Conservation (phyloP, 2,888 invertebrate species). For the Erpobdella octoculata region DNA sequence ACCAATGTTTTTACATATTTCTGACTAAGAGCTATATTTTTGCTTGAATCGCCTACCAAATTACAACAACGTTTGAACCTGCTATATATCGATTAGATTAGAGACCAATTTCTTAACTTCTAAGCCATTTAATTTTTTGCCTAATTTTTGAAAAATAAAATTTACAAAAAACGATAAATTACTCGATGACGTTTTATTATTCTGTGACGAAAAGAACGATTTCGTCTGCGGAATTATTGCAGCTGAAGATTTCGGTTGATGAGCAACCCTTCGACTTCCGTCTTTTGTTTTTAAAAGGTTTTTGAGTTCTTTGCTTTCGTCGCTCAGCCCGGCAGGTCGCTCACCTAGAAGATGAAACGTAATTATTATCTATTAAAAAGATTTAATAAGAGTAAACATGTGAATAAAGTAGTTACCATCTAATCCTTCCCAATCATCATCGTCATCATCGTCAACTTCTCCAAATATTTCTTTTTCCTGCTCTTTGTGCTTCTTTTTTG, state of each 20-base stretch:
- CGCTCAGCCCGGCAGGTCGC: neutral
- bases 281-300: neutral
- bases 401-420: neutral
- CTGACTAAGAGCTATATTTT: too few relatives aligned
- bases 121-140: too few relatives aligned
- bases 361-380: neutral
- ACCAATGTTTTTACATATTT: too few relatives aligned
- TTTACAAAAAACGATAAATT: too few relatives aligned
- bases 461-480: neutral
- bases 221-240: neutral
- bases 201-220: too few relatives aligned
- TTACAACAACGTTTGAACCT: too few relatives aligned
- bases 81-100: too few relatives aligned
- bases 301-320: neutral
- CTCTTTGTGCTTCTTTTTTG: too few relatives aligned
- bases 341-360: neutral
- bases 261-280: neutral
- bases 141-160: too few relatives aligned
- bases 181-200: too few relatives aligned
- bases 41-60: too few relatives aligned
- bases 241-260: neutral
- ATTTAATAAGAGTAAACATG: neutral
- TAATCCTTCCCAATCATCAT: slow-evolving; percentile 11
- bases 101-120: too few relatives aligned
- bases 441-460: slow-evolving; percentile 13